Conservation (phyloP, 2,888 invertebrate species). For the Leptothorax acervorum region DNA sequence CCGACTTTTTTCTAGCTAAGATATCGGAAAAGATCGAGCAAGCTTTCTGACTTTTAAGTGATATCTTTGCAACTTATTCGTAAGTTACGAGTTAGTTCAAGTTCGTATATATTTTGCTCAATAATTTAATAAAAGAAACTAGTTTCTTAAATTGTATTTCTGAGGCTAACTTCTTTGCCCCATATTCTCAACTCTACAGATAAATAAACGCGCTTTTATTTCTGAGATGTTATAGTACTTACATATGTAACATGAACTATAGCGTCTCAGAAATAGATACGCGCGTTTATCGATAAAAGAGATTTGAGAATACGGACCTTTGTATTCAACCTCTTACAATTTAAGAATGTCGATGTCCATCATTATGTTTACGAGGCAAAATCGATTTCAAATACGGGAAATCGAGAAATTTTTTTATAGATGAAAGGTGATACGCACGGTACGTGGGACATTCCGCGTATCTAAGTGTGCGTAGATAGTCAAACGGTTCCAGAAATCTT, state of each 20-base stretch:
- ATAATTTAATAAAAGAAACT: background rate
- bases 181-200: too few relatives aligned
- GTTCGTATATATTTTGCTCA: background rate
- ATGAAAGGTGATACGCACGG: background rate
- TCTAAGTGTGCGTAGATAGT: conserved; percentile 1
- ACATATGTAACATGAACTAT: too few relatives aligned
- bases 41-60: background rate
- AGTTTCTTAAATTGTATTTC: background rate
- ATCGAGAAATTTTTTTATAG: background rate
- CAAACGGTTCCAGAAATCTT: background rate
- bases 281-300: too few relatives aligned
- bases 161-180: background rate
- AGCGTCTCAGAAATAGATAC: too few relatives aligned
- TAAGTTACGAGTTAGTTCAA: background rate
- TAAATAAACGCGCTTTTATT: too few relatives aligned
- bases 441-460: background rate
- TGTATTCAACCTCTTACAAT: background rate
- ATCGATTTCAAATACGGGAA: background rate
- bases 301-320: too few relatives aligned
- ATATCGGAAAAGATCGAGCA: background rate
- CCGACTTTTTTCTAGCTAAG: background rate
- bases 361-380: background rate
- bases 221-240: too few relatives aligned
- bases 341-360: background rate
- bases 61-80: background rate